phyloP scores from a whole-genome alignment of 1,140 invertebrate species.

The Aphaenogaster ashmeadi region DNA sequence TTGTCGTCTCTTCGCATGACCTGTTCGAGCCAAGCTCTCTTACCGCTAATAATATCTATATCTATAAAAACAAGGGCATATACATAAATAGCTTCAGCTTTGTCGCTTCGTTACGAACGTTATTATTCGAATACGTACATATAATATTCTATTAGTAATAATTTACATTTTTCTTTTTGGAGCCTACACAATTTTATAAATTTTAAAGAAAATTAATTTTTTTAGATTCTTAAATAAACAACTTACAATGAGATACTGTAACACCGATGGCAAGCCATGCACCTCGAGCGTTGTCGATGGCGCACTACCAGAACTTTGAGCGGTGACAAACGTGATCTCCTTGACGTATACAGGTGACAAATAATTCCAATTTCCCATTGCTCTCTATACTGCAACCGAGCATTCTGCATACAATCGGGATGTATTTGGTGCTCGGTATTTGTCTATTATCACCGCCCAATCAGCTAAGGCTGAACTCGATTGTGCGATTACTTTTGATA shows the following conservation, averaged over 20 bases:
- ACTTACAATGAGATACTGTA: slow-evolving; percentile 83
- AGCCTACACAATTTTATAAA: background rate
- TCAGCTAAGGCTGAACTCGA: slow-evolving; percentile 97
- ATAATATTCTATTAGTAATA: too few species aligned
- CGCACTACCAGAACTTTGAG: slow-evolving; percentile 73
- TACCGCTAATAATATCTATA: too few species aligned
- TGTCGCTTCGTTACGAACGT: too few species aligned
- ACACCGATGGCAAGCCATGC: slow-evolving; percentile 82
- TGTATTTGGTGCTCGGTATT: slow-evolving; percentile 95
- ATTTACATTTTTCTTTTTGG: too few species aligned
- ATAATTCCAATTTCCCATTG: slow-evolving; percentile 93
- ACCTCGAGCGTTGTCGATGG: slow-evolving; percentile 80
- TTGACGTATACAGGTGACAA: slow-evolving; percentile 84
- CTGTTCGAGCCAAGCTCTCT: too few species aligned
- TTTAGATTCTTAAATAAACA: background rate
- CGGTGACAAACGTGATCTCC: slow-evolving; percentile 82
- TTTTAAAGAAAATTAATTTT: slow-evolving; percentile 10
- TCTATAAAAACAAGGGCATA: too few species aligned
- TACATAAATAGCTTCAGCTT: too few species aligned
- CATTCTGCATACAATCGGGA: slow-evolving; percentile 93
- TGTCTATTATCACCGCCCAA: slow-evolving; percentile 96
- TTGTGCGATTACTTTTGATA: slow-evolving; percentile 93
- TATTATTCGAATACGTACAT: too few species aligned
- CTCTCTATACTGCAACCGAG: slow-evolving; percentile 96
- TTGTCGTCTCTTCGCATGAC: too few species aligned